Base-by-base conservation (phyloP, 2,888 invertebrate species). In the Parnassius orleans region DNA sequence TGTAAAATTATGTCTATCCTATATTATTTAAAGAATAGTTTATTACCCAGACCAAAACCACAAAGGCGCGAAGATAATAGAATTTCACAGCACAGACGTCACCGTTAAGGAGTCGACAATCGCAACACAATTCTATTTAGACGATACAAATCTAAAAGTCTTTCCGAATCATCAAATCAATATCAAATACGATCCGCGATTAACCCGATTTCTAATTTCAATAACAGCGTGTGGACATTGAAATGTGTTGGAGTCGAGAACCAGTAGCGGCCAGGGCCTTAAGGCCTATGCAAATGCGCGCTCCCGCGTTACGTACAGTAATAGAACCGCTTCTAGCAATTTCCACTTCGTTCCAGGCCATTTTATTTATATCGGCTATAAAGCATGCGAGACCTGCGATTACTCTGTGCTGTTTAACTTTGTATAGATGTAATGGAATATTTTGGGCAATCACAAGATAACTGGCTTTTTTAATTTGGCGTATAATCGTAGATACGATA, bases 291-390 rank as follows among this genome's bases (percentile, higher is more conserved):
- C 75, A 80, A 85, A 84, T 83, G 69, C 64, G 55, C 64, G 86
- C 87, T 86, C 77, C 87, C 76, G 86, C 75, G 84, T 83, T 87
- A 87, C 87, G 83, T 82, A 73, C 75, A 63, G 72, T 86, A 86
- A 86, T 87, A 75, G 84, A 72, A 76, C 83, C 77, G 80, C 83
- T 83, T 78, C 80, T 79, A 80, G 80, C 80, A 79, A 85, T 84
- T 81, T 83, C 81, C 80, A 83, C 79, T 82, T 81, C 76, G 79
- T 84, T 84, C 79, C 81, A 80, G 76, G 63, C 73, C 68, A 76
- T 81, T 80, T 85, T 79, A 76, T 77, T 76, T 76, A 76, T 76
- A 74, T 71, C 73, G 65, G 42, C 71, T 66, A 71, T 75, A 72
- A 73, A 75, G 64, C 65, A 71, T 70, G 68, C 68, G 68, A 46